Percentiles rank a stretch among this genome's conserved stretches.
These are phyloP conservation scores for Pelodiscus sinensis DNA, from an alignment of 2,113 vertebrate genomes.

Conservation along the genomic window DNA sequence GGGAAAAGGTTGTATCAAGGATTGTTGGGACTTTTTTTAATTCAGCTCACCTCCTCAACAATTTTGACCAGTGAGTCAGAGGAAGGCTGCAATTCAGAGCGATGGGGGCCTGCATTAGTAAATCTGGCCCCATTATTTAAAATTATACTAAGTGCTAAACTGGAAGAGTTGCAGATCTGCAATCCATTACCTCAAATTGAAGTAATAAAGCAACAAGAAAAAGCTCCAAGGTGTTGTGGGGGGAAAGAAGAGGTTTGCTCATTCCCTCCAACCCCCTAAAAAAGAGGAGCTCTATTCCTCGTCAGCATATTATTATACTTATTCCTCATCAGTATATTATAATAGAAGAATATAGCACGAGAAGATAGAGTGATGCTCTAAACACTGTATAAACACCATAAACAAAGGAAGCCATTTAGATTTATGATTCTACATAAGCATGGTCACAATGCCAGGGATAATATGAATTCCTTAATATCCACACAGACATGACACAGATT, in stretches of 20 bases:
- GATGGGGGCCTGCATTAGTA: not conserved
- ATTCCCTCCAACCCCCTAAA: not conserved
- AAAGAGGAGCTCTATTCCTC: not conserved
- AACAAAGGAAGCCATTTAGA: not conserved
- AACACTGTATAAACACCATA: not conserved
- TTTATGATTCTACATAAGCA: not conserved
- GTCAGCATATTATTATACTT: not conserved
- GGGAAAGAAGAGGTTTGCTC: not conserved
- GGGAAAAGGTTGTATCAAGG: not conserved
- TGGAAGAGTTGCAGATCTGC: accelerated
- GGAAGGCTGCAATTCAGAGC: not conserved
- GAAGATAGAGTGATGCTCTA: not conserved
- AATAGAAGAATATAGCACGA: not conserved
- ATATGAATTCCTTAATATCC: not conserved
- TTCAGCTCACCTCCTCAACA: not conserved
- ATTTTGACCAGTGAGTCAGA: not conserved
- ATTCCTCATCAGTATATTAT: not conserved
- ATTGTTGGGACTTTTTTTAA: not conserved
- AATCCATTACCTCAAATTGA: accelerated
- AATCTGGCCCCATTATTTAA: not conserved
- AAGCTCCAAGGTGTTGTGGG: not conserved
- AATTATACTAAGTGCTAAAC: not conserved
- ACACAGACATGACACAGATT: not conserved
- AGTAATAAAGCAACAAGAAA: not conserved
- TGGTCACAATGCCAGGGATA: not conserved